A percentile compares a stretch with the other conserved stretches of the same genome.
phyloP scores from a whole-genome alignment of 35 echinoderm and acorn worm species.

The Hemicentrotus pulcherrimus region DNA sequence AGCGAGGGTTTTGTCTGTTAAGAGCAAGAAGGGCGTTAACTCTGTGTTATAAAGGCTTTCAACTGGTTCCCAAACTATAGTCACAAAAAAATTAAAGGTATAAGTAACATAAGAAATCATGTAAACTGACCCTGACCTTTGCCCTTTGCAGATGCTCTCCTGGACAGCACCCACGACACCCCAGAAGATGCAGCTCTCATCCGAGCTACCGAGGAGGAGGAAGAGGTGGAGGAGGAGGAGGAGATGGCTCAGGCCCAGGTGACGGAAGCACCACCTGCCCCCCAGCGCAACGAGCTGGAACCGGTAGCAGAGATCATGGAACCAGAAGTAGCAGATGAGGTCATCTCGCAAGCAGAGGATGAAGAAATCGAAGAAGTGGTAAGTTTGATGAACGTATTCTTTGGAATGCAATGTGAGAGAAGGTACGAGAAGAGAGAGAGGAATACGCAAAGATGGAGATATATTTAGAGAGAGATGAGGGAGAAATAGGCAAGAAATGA shows the following conservation, averaged over 20 bases:
- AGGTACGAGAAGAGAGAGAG: background rate
- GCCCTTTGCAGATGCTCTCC: conserved; percentile 24
- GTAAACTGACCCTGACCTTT: background rate
- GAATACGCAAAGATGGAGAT: too few species aligned
- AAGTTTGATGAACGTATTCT: background rate
- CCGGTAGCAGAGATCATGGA: conserved; percentile 1
- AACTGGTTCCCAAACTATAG: too few species aligned
- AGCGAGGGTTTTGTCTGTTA: too few species aligned
- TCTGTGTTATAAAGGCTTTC: too few species aligned
- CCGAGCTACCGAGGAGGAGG: background rate
- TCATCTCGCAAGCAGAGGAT: background rate
- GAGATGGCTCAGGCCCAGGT: background rate
- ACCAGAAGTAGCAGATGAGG: background rate
- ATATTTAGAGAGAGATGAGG: background rate
- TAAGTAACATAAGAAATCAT: too few species aligned
- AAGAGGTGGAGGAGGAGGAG: background rate
- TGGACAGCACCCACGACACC: conserved; percentile 43
- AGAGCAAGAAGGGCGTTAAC: too few species aligned
- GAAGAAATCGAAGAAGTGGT: conserved; percentile 18
- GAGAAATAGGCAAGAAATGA: background rate
- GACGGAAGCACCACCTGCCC: background rate
- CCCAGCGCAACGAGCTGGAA: background rate
- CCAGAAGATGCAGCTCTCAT: conserved; percentile 12
- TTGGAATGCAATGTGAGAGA: background rate
- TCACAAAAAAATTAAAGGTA: too few species aligned